Base-by-base conservation (phyloP, 1,140 invertebrate genomes). In the Atopsyche davidsoni region DNA sequence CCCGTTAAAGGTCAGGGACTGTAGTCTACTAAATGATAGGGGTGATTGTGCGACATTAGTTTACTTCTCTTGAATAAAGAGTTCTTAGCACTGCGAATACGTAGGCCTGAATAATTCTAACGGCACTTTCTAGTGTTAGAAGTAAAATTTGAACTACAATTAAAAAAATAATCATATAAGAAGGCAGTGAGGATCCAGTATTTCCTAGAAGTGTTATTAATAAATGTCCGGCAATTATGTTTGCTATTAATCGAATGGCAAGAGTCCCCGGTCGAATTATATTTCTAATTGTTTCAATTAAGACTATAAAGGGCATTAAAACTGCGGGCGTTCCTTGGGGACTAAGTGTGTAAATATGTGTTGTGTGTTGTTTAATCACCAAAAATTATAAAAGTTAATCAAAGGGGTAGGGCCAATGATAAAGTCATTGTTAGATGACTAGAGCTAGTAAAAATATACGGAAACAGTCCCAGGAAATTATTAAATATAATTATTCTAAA, bases 151-250 rank as follows among this genome's bases (percentile, higher is more conserved):
- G 73, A 36, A 54, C 57, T 53, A 71, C 51, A 59, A 77, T 57
- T 62, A 73, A 55, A 58, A 70, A 49, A 59, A 62, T 59, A 31
- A 71, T 52, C 54, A 68, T 53, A 58, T 59, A 53, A 56, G 53
- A 50, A 43, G n/a, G n/a, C n/a, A n/a, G n/a, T n/a, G n/a, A n/a
- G n/a, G 56, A 32, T 54, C 64, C 64, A 40, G 68, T 68, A 52
- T 69, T 70, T 55, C 75, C 72, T 61, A 79, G 58, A 58, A 80
- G 60, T 19, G 74, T 74, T 66, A 71, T 54, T 49, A 83, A 58
- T 64, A 83, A 64, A 62, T 81, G 80, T 0, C 80, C 80, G 6
- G 80, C 79, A 71, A 81, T 81, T 76, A 82, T 81, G 73, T 83
- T 82, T 25, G 81, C 80, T 9, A 75, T 72, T 69, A 84, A 61